Conservation (phyloP, 2,797 vertebrate species). For the Tauraco hartlaubi region DNA sequence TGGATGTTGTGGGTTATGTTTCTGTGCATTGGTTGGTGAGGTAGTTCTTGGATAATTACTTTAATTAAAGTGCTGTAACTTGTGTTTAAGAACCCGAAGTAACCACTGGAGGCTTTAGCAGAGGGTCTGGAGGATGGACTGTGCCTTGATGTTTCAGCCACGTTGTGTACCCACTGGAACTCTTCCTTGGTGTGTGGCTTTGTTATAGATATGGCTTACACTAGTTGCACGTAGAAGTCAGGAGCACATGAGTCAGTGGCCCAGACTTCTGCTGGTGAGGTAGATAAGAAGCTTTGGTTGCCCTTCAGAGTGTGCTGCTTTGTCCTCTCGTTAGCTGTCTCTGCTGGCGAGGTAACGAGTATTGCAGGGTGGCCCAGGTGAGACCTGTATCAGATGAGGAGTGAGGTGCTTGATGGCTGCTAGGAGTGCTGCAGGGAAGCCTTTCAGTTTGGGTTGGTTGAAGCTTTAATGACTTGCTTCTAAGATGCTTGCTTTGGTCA, state of each 20-base stretch:
- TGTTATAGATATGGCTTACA: neutral
- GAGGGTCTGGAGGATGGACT: neutral
- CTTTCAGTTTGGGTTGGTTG: neutral
- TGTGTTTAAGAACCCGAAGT: neutral
- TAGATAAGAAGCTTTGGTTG: neutral
- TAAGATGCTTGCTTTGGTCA: neutral
- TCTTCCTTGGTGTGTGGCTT: neutral
- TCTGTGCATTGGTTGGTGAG: neutral
- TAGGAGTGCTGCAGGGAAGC: neutral
- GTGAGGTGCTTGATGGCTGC: neutral
- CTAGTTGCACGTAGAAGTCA: neutral
- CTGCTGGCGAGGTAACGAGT: neutral
- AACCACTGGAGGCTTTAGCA: neutral
- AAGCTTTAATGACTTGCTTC: neutral
- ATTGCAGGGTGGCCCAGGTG: neutral
- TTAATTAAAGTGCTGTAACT: neutral
- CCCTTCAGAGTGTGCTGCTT: neutral
- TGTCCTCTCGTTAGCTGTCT: neutral
- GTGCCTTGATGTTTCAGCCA: neutral
- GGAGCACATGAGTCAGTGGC: neutral
- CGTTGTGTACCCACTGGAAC: neutral
- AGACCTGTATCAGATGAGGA: fast-evolving
- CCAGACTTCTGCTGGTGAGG: neutral
- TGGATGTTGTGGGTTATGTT: fast-evolving
- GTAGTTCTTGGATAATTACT: neutral